These are phyloP conservation scores for Donacobius atricapilla DNA, from an alignment of 2,113 vertebrate genomes.

Conservation along the genomic window DNA sequence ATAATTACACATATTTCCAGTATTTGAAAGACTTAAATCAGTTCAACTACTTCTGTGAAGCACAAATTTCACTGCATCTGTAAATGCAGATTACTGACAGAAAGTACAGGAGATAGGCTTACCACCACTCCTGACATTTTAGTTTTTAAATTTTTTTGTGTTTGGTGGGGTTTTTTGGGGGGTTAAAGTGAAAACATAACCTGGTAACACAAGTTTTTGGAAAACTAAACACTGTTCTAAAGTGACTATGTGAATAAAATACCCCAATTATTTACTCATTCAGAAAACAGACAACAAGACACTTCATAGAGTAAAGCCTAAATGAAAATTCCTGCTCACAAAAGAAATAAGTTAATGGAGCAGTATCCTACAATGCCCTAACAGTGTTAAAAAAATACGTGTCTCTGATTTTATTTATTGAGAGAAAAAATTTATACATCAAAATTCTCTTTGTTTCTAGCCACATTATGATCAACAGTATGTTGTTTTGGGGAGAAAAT, in stretches of 20 bases:
- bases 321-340: background rate
- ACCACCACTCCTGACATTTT: background rate
- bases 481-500: background rate
- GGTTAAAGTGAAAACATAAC: background rate
- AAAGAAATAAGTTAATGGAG: background rate
- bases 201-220: background rate
- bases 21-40: background rate
- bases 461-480: background rate
- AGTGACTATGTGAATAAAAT: background rate
- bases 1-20: background rate
- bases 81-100: background rate
- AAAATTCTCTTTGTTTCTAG: background rate
- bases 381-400: background rate
- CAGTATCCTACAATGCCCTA: background rate
- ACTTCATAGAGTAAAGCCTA: background rate
- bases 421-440: background rate
- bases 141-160: background rate
- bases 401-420: background rate
- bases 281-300: background rate
- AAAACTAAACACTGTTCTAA: background rate
- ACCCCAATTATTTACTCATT: background rate
- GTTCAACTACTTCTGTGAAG: background rate
- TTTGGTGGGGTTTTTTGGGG: accelerated
- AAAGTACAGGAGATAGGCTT: background rate
- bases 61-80: background rate